A percentile compares a stretch with the other conserved stretches of the same genome.
These are phyloP conservation scores for Florisuga fusca DNA, from an alignment of 2,797 vertebrate genomes.

Conservation along the genomic window DNA sequence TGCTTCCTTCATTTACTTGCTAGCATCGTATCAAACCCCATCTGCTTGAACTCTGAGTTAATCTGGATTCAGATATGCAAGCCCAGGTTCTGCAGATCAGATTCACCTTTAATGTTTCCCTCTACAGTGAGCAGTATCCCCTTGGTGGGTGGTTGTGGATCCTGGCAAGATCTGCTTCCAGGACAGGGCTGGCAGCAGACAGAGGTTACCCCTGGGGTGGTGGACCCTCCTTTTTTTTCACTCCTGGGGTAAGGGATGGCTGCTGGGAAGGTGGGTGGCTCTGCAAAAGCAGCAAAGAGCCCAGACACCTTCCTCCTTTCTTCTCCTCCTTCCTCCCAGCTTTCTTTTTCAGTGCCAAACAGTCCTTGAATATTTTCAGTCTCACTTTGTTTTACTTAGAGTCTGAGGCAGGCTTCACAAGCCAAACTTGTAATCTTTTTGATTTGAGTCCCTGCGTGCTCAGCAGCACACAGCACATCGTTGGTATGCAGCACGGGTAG, in stretches of 20 bases:
- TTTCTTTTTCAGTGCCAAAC: neutral
- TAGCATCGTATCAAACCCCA: neutral
- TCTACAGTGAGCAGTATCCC: neutral
- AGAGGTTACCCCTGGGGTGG: fast-evolving
- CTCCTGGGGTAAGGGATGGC: neutral
- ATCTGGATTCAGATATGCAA: neutral
- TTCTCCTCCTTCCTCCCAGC: neutral
- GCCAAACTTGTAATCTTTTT: neutral
- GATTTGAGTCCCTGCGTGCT: neutral
- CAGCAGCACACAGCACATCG: neutral
- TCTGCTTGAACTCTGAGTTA: fast-evolving
- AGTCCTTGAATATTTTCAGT: neutral
- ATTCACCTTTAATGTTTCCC: neutral
- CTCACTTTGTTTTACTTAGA: neutral
- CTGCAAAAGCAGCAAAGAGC: neutral
- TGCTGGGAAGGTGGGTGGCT: neutral
- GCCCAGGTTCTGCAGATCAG: neutral
- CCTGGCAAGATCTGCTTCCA: neutral
- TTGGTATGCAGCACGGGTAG: neutral
- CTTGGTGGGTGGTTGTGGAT: neutral
- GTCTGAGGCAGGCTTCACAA: neutral
- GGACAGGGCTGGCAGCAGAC: neutral
- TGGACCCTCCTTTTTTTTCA: neutral
- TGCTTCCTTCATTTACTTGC: neutral
- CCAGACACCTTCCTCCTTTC: neutral